Evolutionary conservation across 1,140 invertebrate species (phyloP).

Genomic region (Chironomus striatipennis): DNA sequence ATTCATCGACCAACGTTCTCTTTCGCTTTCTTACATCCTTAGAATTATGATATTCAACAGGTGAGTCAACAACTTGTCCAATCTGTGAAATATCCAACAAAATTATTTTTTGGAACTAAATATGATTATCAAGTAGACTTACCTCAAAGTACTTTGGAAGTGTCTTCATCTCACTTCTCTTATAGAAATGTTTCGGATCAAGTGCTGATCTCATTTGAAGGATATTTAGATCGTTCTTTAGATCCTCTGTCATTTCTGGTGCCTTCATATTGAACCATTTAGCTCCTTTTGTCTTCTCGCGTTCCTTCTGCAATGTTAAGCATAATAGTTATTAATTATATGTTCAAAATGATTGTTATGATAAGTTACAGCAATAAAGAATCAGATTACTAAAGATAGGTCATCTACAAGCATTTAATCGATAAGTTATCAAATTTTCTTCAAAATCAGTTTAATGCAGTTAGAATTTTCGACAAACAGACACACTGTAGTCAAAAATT

Average conservation of each 20-base stretch:
- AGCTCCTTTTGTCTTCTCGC: conserved; percentile 70
- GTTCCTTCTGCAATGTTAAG: conserved; percentile 42
- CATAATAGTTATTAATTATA: conserved; percentile 24
- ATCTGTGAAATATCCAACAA: conserved; percentile 45
- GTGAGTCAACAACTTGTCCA: conserved; percentile 63
- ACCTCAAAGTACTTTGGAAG: conserved; percentile 90
- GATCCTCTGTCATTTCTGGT: conserved; percentile 79
- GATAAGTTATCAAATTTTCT: conserved; percentile 26
- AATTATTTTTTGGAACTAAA: conserved; percentile 1
- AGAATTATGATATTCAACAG: conserved; percentile 62
- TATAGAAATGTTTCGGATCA: conserved; percentile 90
- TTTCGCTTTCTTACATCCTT: conserved; percentile 77
- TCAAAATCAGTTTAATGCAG: conserved; percentile 30
- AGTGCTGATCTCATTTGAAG: conserved; percentile 87
- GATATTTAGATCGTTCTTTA: conserved; percentile 76
- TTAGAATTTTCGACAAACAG: conserved; percentile 29
- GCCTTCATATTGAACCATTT: conserved; percentile 82
- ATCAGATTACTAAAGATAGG: conserved; percentile 39
- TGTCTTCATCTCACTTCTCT: conserved; percentile 77
- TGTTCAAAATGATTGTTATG: too few relatives aligned
- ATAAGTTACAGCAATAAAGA: not conserved
- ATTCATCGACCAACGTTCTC: conserved; percentile 89
- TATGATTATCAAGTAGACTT: conserved; percentile 27
- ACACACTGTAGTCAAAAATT: conserved; percentile 21
- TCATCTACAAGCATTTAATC: conserved; percentile 7